phyloP scores from a whole-genome alignment of 1,140 invertebrate species.

The Copidosoma floridanum region DNA sequence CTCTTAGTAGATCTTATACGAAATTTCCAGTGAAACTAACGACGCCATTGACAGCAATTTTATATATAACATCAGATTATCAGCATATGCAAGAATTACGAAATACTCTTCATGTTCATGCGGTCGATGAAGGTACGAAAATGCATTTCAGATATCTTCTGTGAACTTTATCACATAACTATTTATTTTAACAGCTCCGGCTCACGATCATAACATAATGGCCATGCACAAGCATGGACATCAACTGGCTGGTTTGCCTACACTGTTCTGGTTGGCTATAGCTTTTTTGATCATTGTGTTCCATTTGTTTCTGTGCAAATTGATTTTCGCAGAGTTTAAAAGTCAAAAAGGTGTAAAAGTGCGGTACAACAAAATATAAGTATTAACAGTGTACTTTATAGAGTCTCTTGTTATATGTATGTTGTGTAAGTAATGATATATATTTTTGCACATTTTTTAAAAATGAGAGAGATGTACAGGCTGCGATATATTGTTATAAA shows the following conservation, averaged over 20 bases:
- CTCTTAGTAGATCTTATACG: conserved; percentile 65
- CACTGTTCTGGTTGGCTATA: conserved; percentile 90
- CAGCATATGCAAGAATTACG: conserved; percentile 89
- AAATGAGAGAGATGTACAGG: conserved; percentile 26
- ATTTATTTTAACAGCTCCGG: conserved; percentile 69
- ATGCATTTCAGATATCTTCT: too few relatives aligned
- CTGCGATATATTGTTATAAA: conserved; percentile 21
- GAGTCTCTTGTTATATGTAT: conserved; percentile 25
- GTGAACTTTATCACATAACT: too few relatives aligned
- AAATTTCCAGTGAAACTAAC: conserved; percentile 91
- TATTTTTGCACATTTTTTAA: conserved; percentile 36
- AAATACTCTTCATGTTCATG: conserved; percentile 87
- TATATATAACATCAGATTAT: conserved; percentile 89
- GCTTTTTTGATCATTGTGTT: conserved; percentile 88
- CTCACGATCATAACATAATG: conserved; percentile 90
- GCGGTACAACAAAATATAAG: conserved; percentile 66
- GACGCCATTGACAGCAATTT: conserved; percentile 84
- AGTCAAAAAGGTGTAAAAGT: conserved; percentile 64
- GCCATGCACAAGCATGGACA: conserved; percentile 90
- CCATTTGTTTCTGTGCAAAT: conserved; percentile 90
- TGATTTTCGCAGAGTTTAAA: conserved; percentile 90
- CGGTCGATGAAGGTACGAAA: conserved; percentile 73
- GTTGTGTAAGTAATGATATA: conserved; percentile 20
- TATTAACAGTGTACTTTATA: conserved; percentile 24
- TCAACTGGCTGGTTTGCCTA: conserved; percentile 84